phyloP scores from a whole-genome alignment of 2,797 vertebrate species.

The Toxotes lorentzi region DNA sequence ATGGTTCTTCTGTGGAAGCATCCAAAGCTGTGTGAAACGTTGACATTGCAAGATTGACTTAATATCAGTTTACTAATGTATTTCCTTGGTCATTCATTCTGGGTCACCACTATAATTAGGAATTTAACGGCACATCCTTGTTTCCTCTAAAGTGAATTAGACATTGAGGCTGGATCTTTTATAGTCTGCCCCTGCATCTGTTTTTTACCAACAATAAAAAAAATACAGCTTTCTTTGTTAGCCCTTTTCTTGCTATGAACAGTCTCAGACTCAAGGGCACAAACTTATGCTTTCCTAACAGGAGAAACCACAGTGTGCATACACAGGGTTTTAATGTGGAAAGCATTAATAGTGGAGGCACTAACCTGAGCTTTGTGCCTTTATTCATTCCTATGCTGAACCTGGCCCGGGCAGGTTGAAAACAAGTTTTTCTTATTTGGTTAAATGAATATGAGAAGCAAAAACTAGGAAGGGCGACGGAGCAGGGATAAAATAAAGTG shows the following conservation, averaged over 20 bases:
- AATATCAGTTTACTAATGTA: neutral
- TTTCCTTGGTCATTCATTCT: neutral
- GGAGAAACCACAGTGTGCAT: neutral
- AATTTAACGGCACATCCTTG: neutral
- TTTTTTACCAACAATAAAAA: neutral
- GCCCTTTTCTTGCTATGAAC: neutral
- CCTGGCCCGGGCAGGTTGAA: slow-evolving; percentile 39
- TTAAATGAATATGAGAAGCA: slow-evolving; percentile 67
- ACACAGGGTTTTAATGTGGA: slow-evolving; percentile 25
- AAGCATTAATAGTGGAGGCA: slow-evolving; percentile 2
- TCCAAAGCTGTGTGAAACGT: neutral
- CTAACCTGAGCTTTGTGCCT: slow-evolving; percentile 3
- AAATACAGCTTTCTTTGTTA: neutral
- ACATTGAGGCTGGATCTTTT: neutral
- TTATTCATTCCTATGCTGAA: slow-evolving; percentile 49
- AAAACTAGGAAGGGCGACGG: slow-evolving; percentile 52
- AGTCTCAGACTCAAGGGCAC: slow-evolving; percentile 42
- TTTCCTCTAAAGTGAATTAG: neutral
- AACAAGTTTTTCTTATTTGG: slow-evolving; percentile 63
- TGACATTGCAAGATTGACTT: neutral
- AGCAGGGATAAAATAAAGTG: slow-evolving; percentile 63
- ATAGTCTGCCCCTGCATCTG: neutral
- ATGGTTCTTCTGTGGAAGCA: too few species aligned
- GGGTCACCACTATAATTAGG: neutral
- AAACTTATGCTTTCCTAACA: slow-evolving; percentile 16